Conservation (phyloP, 2,888 invertebrate genomes). For the Deroplatys truncata region DNA sequence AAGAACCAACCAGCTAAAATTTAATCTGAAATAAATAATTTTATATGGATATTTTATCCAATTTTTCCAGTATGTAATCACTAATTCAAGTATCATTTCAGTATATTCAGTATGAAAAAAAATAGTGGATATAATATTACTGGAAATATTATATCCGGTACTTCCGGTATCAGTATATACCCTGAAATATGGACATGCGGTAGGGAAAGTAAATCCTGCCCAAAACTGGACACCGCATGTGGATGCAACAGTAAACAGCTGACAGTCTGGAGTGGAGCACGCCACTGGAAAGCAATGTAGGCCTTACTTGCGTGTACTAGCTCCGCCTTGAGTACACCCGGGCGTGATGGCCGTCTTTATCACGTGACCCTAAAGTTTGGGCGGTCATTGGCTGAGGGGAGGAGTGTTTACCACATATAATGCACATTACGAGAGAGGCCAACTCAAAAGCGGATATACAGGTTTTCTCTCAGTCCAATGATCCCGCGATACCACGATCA, state of each 20-base stretch:
- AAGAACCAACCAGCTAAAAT: too few relatives aligned
- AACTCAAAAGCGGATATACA: slow-evolving; percentile 10
- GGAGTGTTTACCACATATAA: slow-evolving; percentile 6
- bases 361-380: slow-evolving; percentile 16
- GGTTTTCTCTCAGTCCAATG: not conserved
- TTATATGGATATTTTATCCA: too few relatives aligned
- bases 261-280: not conserved
- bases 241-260: not conserved
- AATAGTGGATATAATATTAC: too few relatives aligned
- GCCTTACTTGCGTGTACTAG: slow-evolving; percentile 2
- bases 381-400: slow-evolving; percentile 22
- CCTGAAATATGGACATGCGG: too few relatives aligned
- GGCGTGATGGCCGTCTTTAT: slow-evolving; percentile 20
- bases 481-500: not conserved
- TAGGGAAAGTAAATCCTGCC: too few relatives aligned
- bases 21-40: too few relatives aligned
- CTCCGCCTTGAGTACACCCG: slow-evolving; percentile 12
- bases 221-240: not conserved
- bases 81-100: too few relatives aligned
- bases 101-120: too few relatives aligned
- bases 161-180: too few relatives aligned
- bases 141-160: too few relatives aligned
- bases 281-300: not conserved
- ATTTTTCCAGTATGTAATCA: too few relatives aligned
- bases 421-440: slow-evolving; percentile 1